Percentiles rank a stretch among this genome's conserved stretches.
phyloP scores from a whole-genome alignment of 1,140 invertebrate species.

The Lucilia cuprina region DNA sequence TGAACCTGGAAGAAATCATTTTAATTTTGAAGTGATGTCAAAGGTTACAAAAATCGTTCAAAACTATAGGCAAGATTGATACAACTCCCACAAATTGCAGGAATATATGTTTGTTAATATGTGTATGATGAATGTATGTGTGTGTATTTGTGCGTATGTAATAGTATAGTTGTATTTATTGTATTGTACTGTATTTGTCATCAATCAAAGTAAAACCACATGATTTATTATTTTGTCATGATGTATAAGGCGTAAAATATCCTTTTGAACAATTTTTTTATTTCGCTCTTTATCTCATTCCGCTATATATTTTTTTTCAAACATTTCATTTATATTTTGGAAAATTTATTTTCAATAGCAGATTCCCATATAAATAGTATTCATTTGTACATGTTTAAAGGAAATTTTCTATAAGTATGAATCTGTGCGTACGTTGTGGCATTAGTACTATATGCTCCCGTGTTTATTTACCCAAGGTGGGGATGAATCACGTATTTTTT shows the following conservation, averaged over 20 bases:
- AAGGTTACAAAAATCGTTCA: too few species aligned
- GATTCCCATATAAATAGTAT: neutral
- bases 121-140: too few species aligned
- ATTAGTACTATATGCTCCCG: neutral
- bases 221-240: slow-evolving; percentile 42
- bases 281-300: neutral
- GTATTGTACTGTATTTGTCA: slow-evolving; percentile 46
- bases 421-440: neutral
- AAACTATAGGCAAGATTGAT: too few species aligned
- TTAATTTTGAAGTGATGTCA: too few species aligned
- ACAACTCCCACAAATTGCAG: too few species aligned
- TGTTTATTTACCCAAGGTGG: slow-evolving; percentile 18
- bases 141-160: neutral
- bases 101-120: too few species aligned
- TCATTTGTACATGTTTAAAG: neutral
- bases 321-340: neutral
- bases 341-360: neutral
- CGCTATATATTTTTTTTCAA: too few species aligned
- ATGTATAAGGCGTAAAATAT: slow-evolving; percentile 43
- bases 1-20: too few species aligned
- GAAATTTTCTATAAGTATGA: neutral
- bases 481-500: too few species aligned
- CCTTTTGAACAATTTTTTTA: slow-evolving; percentile 35
- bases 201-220: slow-evolving; percentile 57
- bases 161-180: neutral